Evolutionary conservation across 2,113 vertebrate species (phyloP).

Genomic region (Scomber colias): DNA sequence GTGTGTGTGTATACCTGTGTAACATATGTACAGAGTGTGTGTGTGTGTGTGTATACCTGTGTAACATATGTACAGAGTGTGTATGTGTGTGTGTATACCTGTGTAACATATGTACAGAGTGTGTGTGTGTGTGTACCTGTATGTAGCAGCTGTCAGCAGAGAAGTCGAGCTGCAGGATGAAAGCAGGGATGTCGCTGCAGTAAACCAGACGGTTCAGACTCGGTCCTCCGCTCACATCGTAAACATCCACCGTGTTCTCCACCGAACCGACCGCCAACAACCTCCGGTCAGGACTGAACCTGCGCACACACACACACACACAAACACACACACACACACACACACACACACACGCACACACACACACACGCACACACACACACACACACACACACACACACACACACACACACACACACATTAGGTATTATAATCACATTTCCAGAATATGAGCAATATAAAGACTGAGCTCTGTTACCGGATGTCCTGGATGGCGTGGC

Average conservation of each 20-base stretch:
- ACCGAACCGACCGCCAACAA: conserved; percentile 92
- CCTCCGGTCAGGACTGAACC: conserved; percentile 93
- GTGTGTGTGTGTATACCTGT: neutral
- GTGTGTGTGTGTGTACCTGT: conserved; percentile 58
- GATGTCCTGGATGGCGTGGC: conserved; percentile 92
- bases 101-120: neutral
- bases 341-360: conserved; percentile 3
- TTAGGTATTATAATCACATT: no score
- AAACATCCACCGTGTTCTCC: conserved; percentile 95
- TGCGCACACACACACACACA: conserved; percentile 60
- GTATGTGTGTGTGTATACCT: no score
- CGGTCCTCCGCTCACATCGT: conserved; percentile 88
- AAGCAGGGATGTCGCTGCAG: conserved; percentile 94
- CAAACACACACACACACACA: neutral
- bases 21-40: no score
- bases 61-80: conserved; percentile 15
- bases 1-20: no score
- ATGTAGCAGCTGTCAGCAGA: conserved; percentile 89
- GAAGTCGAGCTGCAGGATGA: conserved; percentile 96
- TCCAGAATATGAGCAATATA: no score
- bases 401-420: neutral
- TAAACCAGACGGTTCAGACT: conserved; percentile 92
- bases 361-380: neutral
- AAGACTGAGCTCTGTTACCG: conserved; percentile 79
- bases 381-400: conserved; percentile 10